Percentiles rank a stretch among this genome's conserved stretches.
Conservation (phyloP, 2,113 vertebrate species). For the Xenus cinereus region DNA sequence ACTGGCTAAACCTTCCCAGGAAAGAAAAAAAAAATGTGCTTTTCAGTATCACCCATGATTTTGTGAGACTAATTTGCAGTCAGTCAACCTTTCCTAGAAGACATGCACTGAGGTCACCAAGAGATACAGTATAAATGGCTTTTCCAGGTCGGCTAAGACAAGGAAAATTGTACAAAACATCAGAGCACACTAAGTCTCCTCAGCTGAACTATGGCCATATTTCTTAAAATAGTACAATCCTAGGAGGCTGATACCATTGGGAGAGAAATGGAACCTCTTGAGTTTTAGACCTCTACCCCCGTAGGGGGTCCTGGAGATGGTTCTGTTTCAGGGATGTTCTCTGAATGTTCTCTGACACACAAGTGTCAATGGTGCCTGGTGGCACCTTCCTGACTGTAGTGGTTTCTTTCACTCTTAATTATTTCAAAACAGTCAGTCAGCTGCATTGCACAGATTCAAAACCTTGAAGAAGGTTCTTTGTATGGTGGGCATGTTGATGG, state of each 20-base stretch:
- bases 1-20: neutral
- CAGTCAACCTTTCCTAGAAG: neutral
- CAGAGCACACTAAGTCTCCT: neutral
- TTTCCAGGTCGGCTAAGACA: neutral
- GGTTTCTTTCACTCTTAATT: neutral
- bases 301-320: rapidly evolving
- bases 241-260: neutral
- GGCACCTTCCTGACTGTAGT: neutral
- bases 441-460: neutral
- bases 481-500: neutral
- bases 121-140: neutral
- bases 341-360: neutral
- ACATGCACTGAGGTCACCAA: neutral
- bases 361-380: rapidly evolving
- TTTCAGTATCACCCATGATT: neutral
- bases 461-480: neutral
- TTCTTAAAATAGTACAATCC: neutral
- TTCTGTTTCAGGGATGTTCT: neutral
- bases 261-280: neutral
- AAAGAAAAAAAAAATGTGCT: neutral
- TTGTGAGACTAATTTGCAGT: neutral
- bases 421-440: neutral
- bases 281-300: neutral
- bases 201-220: neutral
- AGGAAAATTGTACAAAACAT: neutral